phyloP scores from a whole-genome alignment of 2,797 vertebrate genomes.

The Gymnocypris eckloni region DNA sequence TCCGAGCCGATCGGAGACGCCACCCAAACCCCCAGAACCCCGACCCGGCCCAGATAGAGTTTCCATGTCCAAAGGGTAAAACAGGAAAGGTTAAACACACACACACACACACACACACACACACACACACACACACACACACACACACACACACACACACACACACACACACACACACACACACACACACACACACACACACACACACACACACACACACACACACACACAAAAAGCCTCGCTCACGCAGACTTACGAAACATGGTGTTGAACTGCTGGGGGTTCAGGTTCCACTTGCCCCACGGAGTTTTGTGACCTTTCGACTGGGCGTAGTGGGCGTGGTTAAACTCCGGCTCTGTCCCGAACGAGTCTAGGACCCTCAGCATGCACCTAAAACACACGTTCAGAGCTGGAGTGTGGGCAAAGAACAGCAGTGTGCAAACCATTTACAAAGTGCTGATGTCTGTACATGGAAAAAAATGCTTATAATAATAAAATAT shows the following conservation, averaged over 20 bases:
- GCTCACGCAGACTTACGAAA: conserved; percentile 89
- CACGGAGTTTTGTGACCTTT: conserved; percentile 99
- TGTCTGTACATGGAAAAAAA: too few relatives aligned
- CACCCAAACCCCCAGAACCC: conserved; percentile 59
- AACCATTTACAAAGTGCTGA: neutral
- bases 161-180: neutral
- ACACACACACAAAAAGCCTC: neutral
- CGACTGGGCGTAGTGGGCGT: conserved; percentile 96
- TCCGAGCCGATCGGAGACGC: conserved; percentile 28
- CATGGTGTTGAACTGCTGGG: conserved; percentile 99
- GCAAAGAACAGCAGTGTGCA: neutral
- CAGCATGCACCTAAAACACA: conserved; percentile 89
- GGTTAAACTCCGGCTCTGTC: conserved; percentile 98
- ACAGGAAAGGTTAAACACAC: neutral
- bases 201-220: neutral
- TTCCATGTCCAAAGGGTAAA: conserved; percentile 24
- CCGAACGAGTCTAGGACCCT: conserved; percentile 97
- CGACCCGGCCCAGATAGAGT: neutral
- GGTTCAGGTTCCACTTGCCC: conserved; percentile 99
- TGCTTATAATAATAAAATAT: neutral
- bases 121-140: too few relatives aligned
- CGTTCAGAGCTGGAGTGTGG: neutral
- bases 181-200: too few relatives aligned
- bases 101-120: too few relatives aligned
- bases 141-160: too few relatives aligned